Evolutionary conservation across 1,140 invertebrate genomes (phyloP), one percentile per base, ranked within the genome.

Genomic region (Scylla paramamosain): DNA sequence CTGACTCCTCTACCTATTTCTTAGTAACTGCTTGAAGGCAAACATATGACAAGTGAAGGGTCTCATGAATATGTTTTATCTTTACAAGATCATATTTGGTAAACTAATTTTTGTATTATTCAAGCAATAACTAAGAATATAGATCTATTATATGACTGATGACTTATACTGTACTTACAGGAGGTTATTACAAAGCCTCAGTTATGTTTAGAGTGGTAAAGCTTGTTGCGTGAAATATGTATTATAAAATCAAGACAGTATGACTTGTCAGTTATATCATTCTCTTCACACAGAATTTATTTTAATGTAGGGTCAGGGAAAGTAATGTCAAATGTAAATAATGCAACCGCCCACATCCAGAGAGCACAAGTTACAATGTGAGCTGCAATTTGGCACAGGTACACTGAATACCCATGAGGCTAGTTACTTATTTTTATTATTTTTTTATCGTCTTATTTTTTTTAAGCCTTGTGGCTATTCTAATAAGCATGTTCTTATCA

Each of bases 401-500:
- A 90, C 67, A 48, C 67, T 29, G 67, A 89, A 82, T 90, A 46
- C 67, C 88, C 88, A 94, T 31, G 52, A 90, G 87, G 87, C 29
- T 89, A 77, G 39, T 93, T 93, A 77, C 67, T 77, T n/a, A 77
- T 77, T 88, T 31, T 46, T 88, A 32, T 39, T 88, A 7, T 88
- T 28, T 39, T 45, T 29, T 88, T 45, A 88, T 45, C 7, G 29
- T 39, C 4, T 46, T 88, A 88, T 32, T 91, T 48, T 48, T 92
- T 93, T 91, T 95, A 48, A 46, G 84, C 94, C 59, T 91, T 91
- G 39, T 86, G 84, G 94, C 94, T 93, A 92, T 92, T 95, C 92
- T 95, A 91, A 95, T 91, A 93, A 91, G 91, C 94, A 95, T 92
- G 92, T 95, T 95, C 90, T 95, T 95, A 92, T 93, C 83, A 95